These are phyloP conservation scores for Acrobasis repandana DNA, from an alignment of 2,888 invertebrate genomes.

Conservation along the genomic window DNA sequence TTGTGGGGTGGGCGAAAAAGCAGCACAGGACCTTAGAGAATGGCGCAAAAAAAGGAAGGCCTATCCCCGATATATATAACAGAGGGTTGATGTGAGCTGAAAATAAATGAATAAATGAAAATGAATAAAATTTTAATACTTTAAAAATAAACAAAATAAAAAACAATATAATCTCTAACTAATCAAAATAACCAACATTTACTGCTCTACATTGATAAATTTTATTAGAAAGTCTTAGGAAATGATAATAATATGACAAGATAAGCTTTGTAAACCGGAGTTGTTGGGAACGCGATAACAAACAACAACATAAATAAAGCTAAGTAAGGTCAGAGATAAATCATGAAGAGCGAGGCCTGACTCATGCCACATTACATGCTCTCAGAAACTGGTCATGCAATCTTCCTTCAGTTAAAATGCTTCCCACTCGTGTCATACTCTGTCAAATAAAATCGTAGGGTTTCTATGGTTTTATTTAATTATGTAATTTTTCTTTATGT, in stretches of 20 bases:
- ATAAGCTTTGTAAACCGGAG: neutral
- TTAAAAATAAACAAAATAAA: neutral
- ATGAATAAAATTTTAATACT: too few relatives aligned
- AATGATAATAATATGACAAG: neutral
- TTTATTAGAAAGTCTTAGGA: constrained; percentile 5
- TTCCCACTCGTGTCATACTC: too few relatives aligned
- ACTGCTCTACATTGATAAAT: constrained; percentile 5
- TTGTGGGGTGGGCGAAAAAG: too few relatives aligned
- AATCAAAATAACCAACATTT: neutral
- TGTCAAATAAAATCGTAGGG: too few relatives aligned
- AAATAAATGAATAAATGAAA: too few relatives aligned
- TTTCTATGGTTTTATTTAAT: too few relatives aligned
- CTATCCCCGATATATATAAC: too few relatives aligned
- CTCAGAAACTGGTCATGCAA: neutral
- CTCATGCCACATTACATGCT: neutral
- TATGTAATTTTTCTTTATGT: too few relatives aligned
- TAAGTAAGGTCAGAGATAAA: neutral
- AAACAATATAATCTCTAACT: neutral
- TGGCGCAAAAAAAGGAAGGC: too few relatives aligned
- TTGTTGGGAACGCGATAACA: neutral
- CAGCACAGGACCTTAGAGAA: too few relatives aligned
- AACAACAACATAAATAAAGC: constrained; percentile 5
- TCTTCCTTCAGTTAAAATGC: too few relatives aligned
- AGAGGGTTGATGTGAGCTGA: too few relatives aligned
- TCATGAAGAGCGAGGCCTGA: neutral